phyloP scores from a whole-genome alignment of 1,140 invertebrate species.

The Formica selysi region DNA sequence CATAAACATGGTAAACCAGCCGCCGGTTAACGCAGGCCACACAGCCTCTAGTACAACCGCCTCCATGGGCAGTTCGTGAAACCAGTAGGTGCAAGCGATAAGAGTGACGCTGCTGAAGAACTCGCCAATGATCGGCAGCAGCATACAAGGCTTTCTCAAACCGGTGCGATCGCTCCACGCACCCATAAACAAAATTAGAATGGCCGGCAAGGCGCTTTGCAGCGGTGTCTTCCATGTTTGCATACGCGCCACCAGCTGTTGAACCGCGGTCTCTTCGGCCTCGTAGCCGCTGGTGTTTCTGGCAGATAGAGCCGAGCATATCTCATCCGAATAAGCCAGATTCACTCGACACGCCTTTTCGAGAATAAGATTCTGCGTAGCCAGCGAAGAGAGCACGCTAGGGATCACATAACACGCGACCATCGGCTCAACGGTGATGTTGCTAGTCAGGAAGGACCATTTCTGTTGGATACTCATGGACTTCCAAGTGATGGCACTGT shows the following conservation, averaged over 20 bases:
- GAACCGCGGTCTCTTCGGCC: conserved; percentile 90
- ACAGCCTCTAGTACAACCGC: conserved; percentile 91
- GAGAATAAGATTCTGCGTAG: conserved; percentile 93
- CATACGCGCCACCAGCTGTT: conserved; percentile 92
- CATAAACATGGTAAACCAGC: conserved; percentile 96
- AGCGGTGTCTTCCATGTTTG: conserved; percentile 93
- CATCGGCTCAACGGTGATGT: conserved; percentile 93
- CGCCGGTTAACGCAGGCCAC: conserved; percentile 93
- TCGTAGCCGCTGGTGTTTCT: conserved; percentile 91
- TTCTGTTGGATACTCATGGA: conserved; percentile 81
- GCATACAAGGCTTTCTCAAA: conserved; percentile 94
- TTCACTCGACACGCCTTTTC: conserved; percentile 95
- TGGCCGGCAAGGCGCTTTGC: conserved; percentile 91
- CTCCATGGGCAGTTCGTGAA: conserved; percentile 92
- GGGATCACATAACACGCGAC: conserved; percentile 93
- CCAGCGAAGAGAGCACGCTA: conserved; percentile 91
- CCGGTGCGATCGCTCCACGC: conserved; percentile 91
- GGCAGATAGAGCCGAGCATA: conserved; percentile 91
- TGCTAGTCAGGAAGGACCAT: conserved; percentile 82
- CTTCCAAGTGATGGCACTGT: conserved; percentile 72
- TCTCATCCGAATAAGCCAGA: conserved; percentile 89
- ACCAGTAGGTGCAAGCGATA: conserved; percentile 93
- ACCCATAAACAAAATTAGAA: conserved; percentile 92
- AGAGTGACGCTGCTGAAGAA: conserved; percentile 92
- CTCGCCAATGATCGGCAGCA: conserved; percentile 93